Base-by-base conservation (phyloP, 1,140 invertebrate genomes). In the Drosophila pectinifera region DNA sequence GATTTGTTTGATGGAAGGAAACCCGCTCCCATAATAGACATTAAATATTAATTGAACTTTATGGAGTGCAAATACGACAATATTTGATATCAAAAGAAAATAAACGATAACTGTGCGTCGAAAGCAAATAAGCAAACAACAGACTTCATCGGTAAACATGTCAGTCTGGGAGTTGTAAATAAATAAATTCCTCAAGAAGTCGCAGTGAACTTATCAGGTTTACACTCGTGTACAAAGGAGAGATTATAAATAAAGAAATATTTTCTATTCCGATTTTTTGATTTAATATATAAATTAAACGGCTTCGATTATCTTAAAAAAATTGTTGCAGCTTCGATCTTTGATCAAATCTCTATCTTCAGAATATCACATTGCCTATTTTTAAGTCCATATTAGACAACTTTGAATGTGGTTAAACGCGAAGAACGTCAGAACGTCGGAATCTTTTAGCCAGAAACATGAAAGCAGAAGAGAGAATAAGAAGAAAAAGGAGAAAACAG, bases 1-100 rank as follows among this genome's bases (percentile, higher is more conserved):
- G 67, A 70, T 46, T 80, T 61, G 51, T 57, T 63, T 41, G 49
- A 55, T 57, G 55, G 63, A 48, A 64, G 55, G 56, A 43, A 64
- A 69, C 46, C 70, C 39, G 22, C 46, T 61, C 43, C 57, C 48
- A 58, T 54, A 53, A 53, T 43, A 45, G 14, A 26, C 38, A 82
- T 80, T 34, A 58, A 63, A 57, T 26, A 69, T 76, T 82, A 51
- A 68, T 53, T 53, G 11, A 55, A 58, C 58, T 76, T 65, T 68
- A n/a, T 34, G 26, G 26, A 64, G 46, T 46, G 39, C 54, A 67
- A 75, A 56, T 61, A 57, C 41, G 13, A 38, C 38, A 51, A 54
- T 70, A 75, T 68, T 75, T 53, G 64, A 49, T 42, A 31, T 31
- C 39, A n/a, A 4, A 2, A 31, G 22, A 16, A 34, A 28, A 34